Percentiles rank a stretch among this genome's conserved stretches.
Evolutionary conservation across 2,797 vertebrate species (phyloP).

Genomic region (Myotis findleyi): DNA sequence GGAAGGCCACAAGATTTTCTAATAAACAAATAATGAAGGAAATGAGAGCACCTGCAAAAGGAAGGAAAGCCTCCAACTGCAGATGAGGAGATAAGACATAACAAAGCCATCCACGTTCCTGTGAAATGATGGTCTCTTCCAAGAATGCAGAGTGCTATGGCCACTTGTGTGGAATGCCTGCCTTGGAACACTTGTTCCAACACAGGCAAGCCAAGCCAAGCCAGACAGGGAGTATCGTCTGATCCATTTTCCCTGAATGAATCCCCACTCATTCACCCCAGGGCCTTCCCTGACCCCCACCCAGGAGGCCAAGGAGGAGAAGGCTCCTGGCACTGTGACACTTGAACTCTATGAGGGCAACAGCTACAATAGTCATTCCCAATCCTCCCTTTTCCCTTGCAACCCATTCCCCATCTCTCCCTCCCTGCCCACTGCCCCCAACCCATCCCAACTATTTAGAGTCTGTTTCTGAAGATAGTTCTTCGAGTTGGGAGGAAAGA

Average conservation of each 20-base stretch:
- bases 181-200: conserved; percentile 50
- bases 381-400: not conserved
- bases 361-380: not conserved
- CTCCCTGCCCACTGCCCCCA: not conserved
- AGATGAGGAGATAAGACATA: conserved; percentile 78
- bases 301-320: not conserved
- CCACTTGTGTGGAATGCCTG: conserved; percentile 62
- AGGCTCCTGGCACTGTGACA: not conserved
- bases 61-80: conserved; percentile 79
- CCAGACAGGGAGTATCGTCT: not conserved
- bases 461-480: not conserved
- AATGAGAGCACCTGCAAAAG: conserved; percentile 79
- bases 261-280: not conserved
- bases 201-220: not conserved
- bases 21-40: conserved; percentile 82
- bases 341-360: not conserved
- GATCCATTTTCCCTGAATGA: not conserved
- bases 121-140: conserved; percentile 57
- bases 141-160: conserved; percentile 71
- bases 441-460: not conserved
- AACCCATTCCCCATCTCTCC: not conserved
- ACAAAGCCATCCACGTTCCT: conserved; percentile 76
- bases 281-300: not conserved
- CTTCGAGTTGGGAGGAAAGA: not conserved
- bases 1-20: conserved; percentile 78